Conservation (phyloP, 2,113 vertebrate genomes). For the human region GRCh38 chr12:56454501-56455000, state of each 20-base stretch:
- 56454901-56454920: neutral
- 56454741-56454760: slow-evolving; percentile 78
- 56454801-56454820: neutral
- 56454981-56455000: slow-evolving; percentile 11
- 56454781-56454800: slow-evolving; percentile 9
- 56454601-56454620: slow-evolving; percentile 94
- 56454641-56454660: slow-evolving; percentile 54
- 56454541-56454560: slow-evolving; percentile 95
- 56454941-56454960: slow-evolving; percentile 11
- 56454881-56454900: neutral
- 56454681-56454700: slow-evolving; percentile 83
- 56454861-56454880: neutral
- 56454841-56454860: neutral
- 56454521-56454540: slow-evolving; percentile 93
- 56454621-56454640: slow-evolving; percentile 59
- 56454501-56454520: slow-evolving; percentile 92
- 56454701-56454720: slow-evolving; percentile 74
- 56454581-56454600: slow-evolving; percentile 96
- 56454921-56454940: slow-evolving; percentile 3
- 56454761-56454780: neutral
- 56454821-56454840: neutral
- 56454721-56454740: slow-evolving; percentile 64
- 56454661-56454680: slow-evolving; percentile 53
- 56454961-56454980: neutral
- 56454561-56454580: slow-evolving; percentile 95